These are phyloP conservation scores for Hymenopus coronatus DNA, from an alignment of 2,888 invertebrate species.

Conservation along the genomic window DNA sequence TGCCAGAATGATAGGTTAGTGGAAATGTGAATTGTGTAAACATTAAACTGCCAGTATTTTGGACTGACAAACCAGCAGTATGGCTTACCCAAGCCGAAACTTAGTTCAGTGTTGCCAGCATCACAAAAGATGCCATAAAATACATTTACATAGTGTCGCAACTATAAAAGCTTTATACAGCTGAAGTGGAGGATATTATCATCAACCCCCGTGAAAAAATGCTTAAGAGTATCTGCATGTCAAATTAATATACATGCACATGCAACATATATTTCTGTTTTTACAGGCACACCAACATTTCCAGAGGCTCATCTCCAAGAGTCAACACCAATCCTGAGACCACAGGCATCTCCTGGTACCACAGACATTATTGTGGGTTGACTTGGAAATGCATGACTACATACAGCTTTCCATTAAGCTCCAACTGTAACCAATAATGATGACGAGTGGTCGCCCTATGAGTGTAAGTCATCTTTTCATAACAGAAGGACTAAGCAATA, in stretches of 20 bases:
- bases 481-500: background rate
- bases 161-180: background rate
- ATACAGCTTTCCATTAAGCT: background rate
- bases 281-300: too few relatives aligned
- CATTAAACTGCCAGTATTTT: slow-evolving; percentile 18
- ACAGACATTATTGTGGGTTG: background rate
- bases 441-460: background rate
- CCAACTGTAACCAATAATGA: background rate
- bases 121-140: background rate
- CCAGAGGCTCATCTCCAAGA: too few relatives aligned
- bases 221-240: too few relatives aligned
- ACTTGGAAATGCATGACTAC: background rate
- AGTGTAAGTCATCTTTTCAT: background rate
- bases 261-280: too few relatives aligned
- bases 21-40: background rate
- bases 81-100: too few relatives aligned
- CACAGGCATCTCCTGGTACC: background rate
- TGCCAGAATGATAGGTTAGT: too few relatives aligned
- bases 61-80: slow-evolving; percentile 10
- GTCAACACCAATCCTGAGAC: background rate
- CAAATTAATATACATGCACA: too few relatives aligned
- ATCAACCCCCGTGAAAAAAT: slow-evolving; percentile 3
- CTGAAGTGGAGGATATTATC: slow-evolving; percentile 22
- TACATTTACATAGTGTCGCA: background rate
- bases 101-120: background rate